Evolutionary conservation across 2,888 invertebrate genomes (phyloP).

Genomic region (Synanthedon tipuliformis): DNA sequence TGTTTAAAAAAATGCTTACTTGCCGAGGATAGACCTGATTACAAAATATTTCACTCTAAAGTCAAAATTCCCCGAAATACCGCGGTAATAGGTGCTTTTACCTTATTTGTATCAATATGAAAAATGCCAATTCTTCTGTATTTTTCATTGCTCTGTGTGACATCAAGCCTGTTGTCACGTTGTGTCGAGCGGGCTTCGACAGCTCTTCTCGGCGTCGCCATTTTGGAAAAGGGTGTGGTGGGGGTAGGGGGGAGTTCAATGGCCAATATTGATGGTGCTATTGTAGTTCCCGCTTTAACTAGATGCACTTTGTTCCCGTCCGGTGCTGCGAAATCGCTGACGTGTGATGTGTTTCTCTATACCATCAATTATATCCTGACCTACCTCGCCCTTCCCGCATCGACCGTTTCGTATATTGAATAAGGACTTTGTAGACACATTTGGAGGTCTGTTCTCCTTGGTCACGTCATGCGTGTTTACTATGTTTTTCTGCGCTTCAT

Average conservation of each 20-base stretch:
- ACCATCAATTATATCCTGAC: slow-evolving; percentile 25
- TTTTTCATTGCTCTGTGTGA: slow-evolving; percentile 5
- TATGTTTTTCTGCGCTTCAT: slow-evolving; percentile 15
- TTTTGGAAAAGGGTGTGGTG: slow-evolving; percentile 21
- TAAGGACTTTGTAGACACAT: background rate
- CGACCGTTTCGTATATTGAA: slow-evolving; percentile 1
- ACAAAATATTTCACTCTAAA: no score
- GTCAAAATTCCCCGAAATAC: no score
- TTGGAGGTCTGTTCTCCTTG: slow-evolving; percentile 26
- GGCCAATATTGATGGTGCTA: slow-evolving; percentile 52
- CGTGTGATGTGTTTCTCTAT: slow-evolving; percentile 49
- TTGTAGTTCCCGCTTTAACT: slow-evolving; percentile 44
- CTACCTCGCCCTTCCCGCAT: slow-evolving; percentile 10
- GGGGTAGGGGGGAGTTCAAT: slow-evolving; percentile 11
- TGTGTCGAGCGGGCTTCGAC: slow-evolving; percentile 22
- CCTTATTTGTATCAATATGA: no score
- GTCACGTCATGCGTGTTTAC: slow-evolving; percentile 19
- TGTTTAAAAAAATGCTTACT: no score
- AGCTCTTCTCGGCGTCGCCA: slow-evolving; percentile 26
- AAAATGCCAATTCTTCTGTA: background rate
- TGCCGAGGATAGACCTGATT: no score
- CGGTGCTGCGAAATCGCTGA: slow-evolving; percentile 50
- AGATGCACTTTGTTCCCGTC: slow-evolving; percentile 55
- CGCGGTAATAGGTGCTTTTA: no score
- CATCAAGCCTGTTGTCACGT: slow-evolving; percentile 15